These are phyloP conservation scores for Cyanoramphus novaezelandiae DNA, from an alignment of 2,113 vertebrate genomes.

Conservation along the genomic window DNA sequence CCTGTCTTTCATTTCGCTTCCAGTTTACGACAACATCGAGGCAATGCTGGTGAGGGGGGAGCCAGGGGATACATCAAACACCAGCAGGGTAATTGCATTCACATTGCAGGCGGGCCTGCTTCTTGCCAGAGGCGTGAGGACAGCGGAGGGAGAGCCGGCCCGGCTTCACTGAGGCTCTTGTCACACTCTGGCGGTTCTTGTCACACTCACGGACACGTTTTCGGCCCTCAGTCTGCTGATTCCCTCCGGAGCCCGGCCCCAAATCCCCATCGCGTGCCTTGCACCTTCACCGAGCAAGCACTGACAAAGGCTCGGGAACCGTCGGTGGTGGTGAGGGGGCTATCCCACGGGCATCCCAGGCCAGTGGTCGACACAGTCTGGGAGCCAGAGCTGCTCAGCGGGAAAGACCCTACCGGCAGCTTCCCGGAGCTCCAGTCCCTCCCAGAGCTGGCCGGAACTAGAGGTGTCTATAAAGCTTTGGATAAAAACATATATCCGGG, in stretches of 20 bases:
- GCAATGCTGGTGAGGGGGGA: background rate
- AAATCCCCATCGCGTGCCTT: background rate
- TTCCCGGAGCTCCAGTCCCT: no score
- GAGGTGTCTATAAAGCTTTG: background rate
- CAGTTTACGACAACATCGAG: background rate
- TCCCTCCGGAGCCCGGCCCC: background rate
- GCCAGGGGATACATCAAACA: background rate
- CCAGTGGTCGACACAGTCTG: rapidly evolving
- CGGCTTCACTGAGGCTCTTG: background rate
- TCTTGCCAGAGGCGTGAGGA: background rate
- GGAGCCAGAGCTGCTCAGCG: background rate
- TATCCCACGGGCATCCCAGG: background rate
- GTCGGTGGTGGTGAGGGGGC: rapidly evolving
- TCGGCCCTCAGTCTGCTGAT: background rate
- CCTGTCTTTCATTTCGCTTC: background rate
- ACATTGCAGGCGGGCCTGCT: background rate
- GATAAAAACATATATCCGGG: background rate
- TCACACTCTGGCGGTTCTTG: background rate
- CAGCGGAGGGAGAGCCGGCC: background rate
- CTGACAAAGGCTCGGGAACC: background rate
- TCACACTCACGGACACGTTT: rapidly evolving
- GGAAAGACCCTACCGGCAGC: rapidly evolving
- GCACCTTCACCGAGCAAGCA: background rate
- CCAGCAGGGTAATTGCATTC: background rate
- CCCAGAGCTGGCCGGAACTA: background rate